These are phyloP conservation scores for Bufo gargarizans DNA, from an alignment of 2,113 vertebrate genomes.

Conservation along the genomic window DNA sequence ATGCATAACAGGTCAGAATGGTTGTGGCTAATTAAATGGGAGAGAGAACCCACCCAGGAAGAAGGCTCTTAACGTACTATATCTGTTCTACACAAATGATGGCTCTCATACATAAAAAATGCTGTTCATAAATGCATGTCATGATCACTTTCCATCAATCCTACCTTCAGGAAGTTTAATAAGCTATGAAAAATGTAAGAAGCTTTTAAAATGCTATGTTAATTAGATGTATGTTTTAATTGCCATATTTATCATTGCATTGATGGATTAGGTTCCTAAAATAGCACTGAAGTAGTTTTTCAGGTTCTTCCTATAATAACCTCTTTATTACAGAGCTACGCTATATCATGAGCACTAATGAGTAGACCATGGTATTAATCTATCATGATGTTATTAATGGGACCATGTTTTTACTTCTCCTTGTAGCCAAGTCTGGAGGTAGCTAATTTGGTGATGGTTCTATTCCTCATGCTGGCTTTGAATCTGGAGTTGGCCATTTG, in stretches of 20 bases:
- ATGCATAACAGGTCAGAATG: slow-evolving; percentile 27
- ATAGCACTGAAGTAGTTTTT: not conserved
- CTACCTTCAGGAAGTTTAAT: slow-evolving; percentile 31
- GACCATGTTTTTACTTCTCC: not conserved
- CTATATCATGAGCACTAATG: not conserved
- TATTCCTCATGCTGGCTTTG: not conserved
- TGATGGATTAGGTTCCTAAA: not conserved
- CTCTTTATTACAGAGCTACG: not conserved
- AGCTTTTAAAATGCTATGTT: slow-evolving; percentile 4
- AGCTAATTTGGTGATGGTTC: not conserved
- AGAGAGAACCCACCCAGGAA: slow-evolving; percentile 33
- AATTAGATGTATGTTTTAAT: slow-evolving; percentile 26
- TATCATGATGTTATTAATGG: not conserved
- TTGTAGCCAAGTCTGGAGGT: not conserved
- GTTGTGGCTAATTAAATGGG: slow-evolving; percentile 38
- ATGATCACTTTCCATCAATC: slow-evolving; percentile 29
- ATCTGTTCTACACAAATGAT: slow-evolving; percentile 37
- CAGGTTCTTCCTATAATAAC: not conserved
- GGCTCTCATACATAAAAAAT: slow-evolving; percentile 37
- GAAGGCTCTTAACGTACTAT: slow-evolving; percentile 21
- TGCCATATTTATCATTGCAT: not conserved
- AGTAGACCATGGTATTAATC: not conserved
- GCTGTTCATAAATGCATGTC: slow-evolving; percentile 46
- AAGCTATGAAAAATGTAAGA: slow-evolving; percentile 7
- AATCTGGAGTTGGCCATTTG: not conserved